Base-by-base conservation (phyloP, 2,888 invertebrate genomes). In the Strigamia maritima region DNA sequence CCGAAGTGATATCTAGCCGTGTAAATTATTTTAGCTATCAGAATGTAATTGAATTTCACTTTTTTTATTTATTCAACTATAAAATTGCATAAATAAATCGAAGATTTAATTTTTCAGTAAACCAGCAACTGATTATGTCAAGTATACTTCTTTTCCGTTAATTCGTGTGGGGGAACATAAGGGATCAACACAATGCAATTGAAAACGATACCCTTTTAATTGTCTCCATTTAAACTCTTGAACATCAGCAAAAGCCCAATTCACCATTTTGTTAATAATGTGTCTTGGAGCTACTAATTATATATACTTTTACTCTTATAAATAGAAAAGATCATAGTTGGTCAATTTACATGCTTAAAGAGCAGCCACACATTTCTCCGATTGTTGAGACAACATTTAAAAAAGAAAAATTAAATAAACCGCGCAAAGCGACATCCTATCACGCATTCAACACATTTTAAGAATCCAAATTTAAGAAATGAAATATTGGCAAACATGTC, bases 101-200 rank as follows among this genome's bases (percentile, higher is more conserved):
- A n/a, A 44, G 44, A 44, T 44, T 44, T 44, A 14, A 44, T 14
- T n/a, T 44, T n/a, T 44, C 44, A 44, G 44, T 44, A 44, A 44
- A 44, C 44, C 44, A 44, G 44, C 44, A 44, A 44, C 44, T 44
- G 44, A 44, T 44, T 14, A 16, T 44, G 14, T 44, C 14, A 16
- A 44, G 44, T 44, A 44, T 44, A n/a, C 14, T 76, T 22, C 76
- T 76, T 84, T 40, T 80, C 79, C 10, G 82, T 83, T 22, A 84
- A 83, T 10, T 38, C 44, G 10, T 81, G 82, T 19, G 81, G 85
- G 76, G 79, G 83, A 74, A 84, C 85, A 79, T 82, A 83, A 35
- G 84, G 84, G 6, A 82, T 84, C 80, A 80, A 81, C 60, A 83
- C 85, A 19, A 82, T 70, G 70, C 28, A 14, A 19, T 70, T 70